phyloP scores from a whole-genome alignment of 2,797 vertebrate species.

The Lophotriccus pileatus region DNA sequence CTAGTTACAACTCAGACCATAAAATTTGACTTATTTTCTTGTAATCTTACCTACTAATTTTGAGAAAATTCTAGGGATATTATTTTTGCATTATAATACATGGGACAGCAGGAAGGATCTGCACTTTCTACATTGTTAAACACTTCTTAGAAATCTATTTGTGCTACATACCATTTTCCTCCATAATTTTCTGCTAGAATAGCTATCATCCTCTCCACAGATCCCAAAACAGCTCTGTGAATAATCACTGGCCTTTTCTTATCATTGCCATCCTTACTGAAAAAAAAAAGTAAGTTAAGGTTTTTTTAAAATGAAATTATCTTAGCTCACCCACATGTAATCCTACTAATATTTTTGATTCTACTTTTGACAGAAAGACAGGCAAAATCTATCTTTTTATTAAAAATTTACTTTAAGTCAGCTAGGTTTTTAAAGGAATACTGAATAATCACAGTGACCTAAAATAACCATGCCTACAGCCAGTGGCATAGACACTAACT shows the following conservation, averaged over 20 bases:
- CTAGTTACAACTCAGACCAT: neutral
- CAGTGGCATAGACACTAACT: neutral
- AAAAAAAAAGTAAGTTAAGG: neutral
- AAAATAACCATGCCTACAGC: neutral
- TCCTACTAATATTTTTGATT: neutral
- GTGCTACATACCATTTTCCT: conserved; percentile 87
- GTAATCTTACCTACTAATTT: neutral
- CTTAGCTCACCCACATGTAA: neutral
- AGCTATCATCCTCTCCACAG: conserved; percentile 95
- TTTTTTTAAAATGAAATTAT: neutral
- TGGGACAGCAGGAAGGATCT: neutral
- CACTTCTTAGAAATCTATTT: neutral
- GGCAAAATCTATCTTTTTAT: neutral
- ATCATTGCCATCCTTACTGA: conserved; percentile 83
- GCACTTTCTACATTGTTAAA: neutral
- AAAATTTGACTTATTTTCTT: neutral
- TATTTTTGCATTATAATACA: neutral
- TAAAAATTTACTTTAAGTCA: neutral
- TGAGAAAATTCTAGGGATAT: neutral
- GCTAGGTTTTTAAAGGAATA: neutral
- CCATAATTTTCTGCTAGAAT: conserved; percentile 94
- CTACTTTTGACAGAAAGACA: neutral
- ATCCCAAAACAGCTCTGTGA: conserved; percentile 93
- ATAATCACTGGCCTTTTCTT: conserved; percentile 91
- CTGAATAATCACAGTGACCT: neutral